Percentiles rank a stretch among this genome's conserved stretches.
These are phyloP conservation scores for silkworm (Bombyx mori) DNA, from an alignment of 1,140 invertebrate species.

Conservation along the genomic window ASM3026992v2 NC_085127.1:9427501-9428000, in stretches of 20 bases:
- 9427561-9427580: constrained; percentile 41
- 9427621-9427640: constrained; percentile 46
- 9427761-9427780: too few relatives aligned
- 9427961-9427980: constrained; percentile 69
- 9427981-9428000: constrained; percentile 52
- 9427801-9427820: constrained; percentile 38
- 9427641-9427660: constrained; percentile 25
- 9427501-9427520: constrained; percentile 45
- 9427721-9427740: too few relatives aligned
- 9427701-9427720: too few relatives aligned
- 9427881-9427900: constrained; percentile 56
- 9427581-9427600: constrained; percentile 40
- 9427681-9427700: constrained; percentile 20
- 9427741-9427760: too few relatives aligned
- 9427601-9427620: constrained; percentile 36
- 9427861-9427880: constrained; percentile 40
- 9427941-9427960: constrained; percentile 67
- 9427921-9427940: constrained; percentile 53
- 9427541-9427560: constrained; percentile 29
- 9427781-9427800: constrained; percentile 22
- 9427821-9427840: constrained; percentile 22
- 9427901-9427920: constrained; percentile 58
- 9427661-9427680: constrained; percentile 29
- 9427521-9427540: constrained; percentile 45
- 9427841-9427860: constrained; percentile 36